Base-by-base conservation (phyloP, 2,888 invertebrate genomes). In the Ditula angustiorana region DNA sequence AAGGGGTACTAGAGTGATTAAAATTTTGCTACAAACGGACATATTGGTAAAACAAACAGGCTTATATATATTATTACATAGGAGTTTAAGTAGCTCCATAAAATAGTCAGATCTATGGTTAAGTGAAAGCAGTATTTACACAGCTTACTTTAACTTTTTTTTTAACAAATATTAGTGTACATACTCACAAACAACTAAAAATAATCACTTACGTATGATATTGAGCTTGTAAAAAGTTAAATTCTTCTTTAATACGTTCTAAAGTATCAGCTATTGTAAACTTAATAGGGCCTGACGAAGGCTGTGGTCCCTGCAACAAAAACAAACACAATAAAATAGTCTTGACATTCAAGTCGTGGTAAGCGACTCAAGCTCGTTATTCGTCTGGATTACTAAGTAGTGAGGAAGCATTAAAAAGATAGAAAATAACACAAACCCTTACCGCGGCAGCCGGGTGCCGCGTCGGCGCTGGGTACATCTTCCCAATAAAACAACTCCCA, bases 231-330 rank as follows among this genome's bases (percentile, higher is more conserved):
- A 98, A 94, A 91, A 98, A 98, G 92, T 96, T 97, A 88, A 98
- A 98, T 92, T 98, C 98, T 87, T 98, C 98, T 90, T 98, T 98
- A 79, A 98, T 98, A 84, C 98, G 94, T 91, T 98, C 98, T 92
- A 98, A 96, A 67, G 97, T 97, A 88, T 98, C 98, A 46, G 96
- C 95, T 78, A 98, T 96, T 67, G 98, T 98, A 91, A 98, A 98
- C 92, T 98, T 98, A 83, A 98, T 96, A 71, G 97, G 97, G 86
- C 98, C 98, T 69, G 96, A 96, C 69, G 97, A 96, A 82, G 97
- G 97, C 72, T 96, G 96, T 72, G 96, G 96, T 74, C 96, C 96
- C 96, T 97, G 93, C 68, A 94, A 79, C 68, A 50, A 78, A 68
- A 75, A 69, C 72, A 66, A 50, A 74, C 65, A 74, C 71, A 80